Base-by-base conservation (phyloP, 2,113 vertebrate genomes). In the Leptobrachium ailaonicum region DNA sequence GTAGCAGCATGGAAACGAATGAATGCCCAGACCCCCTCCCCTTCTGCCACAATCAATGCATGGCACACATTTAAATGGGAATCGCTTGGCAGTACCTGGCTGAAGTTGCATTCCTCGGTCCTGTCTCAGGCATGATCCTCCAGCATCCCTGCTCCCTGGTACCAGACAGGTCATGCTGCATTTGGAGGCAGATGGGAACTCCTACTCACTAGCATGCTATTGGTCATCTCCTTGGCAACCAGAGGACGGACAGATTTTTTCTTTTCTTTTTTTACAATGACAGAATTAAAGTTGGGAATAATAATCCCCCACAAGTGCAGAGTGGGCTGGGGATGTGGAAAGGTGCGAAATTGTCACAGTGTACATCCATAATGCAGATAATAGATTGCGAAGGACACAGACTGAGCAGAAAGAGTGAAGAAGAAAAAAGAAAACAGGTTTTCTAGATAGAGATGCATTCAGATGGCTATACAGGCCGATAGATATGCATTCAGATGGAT, bases 221-320 rank as follows among this genome's bases (percentile, higher is more conserved):
- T 81, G 79, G 79, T 41, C 71, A 75, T 75, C 12, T 40, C 71
- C 72, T 10, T 81, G 54, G 79, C 64, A 81, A 81, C 79, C 41
- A 12, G 5, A 54, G 74, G 79, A 81, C 69, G 72, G 79, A 81
- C 79, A 81, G 71, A 53, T 75, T 42, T 10, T 6, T 12, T 81
- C 8, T 69, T 41, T 63, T 75, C 32, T 10, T 6, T 12, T 81
- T 50, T 69, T 41, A 81, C 72, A 75, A 81, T 73, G 77, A 54
- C 41, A 74, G 42, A 80, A 80, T 73, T 63, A 74, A 80, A 80
- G 53, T 81, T 75, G 71, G 67, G 66, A 69, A 68, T 81, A 69
- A 68, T 74, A 47, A 81, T 41, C 79, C 79, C 79, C 79, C 79
- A 81, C 79, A 80, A 73, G 72, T 81, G 44, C 62, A 80, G 79